These are phyloP conservation scores for Syngnathus floridae DNA, from an alignment of 2,113 vertebrate species.

Conservation along the genomic window DNA sequence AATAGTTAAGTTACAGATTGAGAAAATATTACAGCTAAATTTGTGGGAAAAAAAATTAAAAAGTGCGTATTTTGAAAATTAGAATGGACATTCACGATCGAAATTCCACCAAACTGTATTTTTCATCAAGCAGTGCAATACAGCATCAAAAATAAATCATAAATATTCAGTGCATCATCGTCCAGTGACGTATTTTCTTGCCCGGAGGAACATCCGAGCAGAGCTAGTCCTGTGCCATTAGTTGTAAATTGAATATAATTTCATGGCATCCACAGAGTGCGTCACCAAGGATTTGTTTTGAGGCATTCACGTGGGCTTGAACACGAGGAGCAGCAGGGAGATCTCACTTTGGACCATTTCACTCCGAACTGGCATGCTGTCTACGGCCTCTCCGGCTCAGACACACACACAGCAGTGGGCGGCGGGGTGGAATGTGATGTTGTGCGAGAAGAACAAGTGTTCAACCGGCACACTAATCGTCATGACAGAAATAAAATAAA, in stretches of 20 bases:
- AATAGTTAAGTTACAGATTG: constrained; percentile 1
- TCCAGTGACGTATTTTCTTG: constrained; percentile 51
- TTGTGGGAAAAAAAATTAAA: background rate
- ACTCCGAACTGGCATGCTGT: constrained; percentile 70
- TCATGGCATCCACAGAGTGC: constrained; percentile 62
- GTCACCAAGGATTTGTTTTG: constrained; percentile 63
- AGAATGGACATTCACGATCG: background rate
- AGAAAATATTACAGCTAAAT: background rate
- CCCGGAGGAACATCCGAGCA: constrained; percentile 56
- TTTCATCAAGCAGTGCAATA: background rate
- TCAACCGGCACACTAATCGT: constrained; percentile 69
- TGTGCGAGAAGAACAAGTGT: constrained; percentile 40
- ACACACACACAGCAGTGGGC: constrained; percentile 63
- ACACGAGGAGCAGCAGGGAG: constrained; percentile 70
- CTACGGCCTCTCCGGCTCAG: constrained; percentile 53
- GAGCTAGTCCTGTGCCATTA: constrained; percentile 59
- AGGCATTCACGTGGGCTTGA: constrained; percentile 63
- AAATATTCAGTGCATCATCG: constrained; percentile 51
- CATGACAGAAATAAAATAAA: constrained; percentile 82
- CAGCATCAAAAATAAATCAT: constrained; percentile 19
- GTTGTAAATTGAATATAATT: constrained; percentile 62
- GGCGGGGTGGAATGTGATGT: constrained; percentile 20
- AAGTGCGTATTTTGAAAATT: background rate
- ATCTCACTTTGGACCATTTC: constrained; percentile 75
- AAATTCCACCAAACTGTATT: constrained; percentile 15